Evolutionary conservation across 2,797 vertebrate species (phyloP).

Genomic region (Leptodactylus fallax): DNA sequence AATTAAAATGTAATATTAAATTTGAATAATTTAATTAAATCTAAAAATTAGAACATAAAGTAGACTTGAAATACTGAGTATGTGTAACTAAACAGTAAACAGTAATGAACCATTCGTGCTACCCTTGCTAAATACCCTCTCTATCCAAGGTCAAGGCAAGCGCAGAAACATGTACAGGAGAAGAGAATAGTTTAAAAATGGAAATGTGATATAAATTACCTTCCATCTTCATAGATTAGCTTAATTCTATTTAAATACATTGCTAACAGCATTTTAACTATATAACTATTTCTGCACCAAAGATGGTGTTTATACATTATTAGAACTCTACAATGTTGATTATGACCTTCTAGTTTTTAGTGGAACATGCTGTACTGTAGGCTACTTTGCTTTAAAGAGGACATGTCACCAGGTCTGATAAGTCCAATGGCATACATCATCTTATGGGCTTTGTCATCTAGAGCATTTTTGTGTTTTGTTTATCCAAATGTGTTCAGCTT

Average conservation of each 20-base stretch:
- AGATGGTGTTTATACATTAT: background rate
- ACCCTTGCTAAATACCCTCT: background rate
- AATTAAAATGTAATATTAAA: too few relatives aligned
- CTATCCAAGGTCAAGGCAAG: background rate
- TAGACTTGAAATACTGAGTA: background rate
- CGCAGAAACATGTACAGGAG: background rate
- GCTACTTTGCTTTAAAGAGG: background rate
- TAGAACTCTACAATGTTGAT: background rate
- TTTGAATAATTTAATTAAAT: too few relatives aligned
- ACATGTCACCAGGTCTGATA: too few relatives aligned
- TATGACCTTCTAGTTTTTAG: background rate
- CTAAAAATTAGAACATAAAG: background rate
- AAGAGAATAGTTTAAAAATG: background rate
- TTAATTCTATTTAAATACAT: constrained; percentile 8
- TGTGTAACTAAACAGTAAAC: background rate
- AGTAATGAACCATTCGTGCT: background rate
- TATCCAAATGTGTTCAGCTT: too few relatives aligned
- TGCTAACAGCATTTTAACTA: background rate
- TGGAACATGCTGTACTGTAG: background rate
- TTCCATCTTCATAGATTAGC: background rate
- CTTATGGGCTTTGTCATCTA: too few relatives aligned
- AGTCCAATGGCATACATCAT: too few relatives aligned
- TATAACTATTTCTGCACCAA: background rate
- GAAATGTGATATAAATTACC: background rate
- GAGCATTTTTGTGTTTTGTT: too few relatives aligned